Conservation (phyloP, 2,888 invertebrate genomes). For the Clitarchus hookeri region DNA sequence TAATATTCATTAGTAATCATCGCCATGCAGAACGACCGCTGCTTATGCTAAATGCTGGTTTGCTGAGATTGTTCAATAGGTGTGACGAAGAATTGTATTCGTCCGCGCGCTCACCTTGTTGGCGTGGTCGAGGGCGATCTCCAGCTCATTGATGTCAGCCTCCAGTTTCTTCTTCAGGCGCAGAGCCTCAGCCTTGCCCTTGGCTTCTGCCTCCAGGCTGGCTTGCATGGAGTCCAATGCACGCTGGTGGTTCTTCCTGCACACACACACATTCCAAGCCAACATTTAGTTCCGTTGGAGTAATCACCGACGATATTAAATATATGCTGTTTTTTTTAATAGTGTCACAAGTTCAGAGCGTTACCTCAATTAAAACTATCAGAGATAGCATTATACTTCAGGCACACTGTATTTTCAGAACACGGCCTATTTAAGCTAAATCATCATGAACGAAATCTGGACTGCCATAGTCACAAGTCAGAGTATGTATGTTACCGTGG, state of each 20-base stretch:
- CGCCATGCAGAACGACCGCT: too few species aligned
- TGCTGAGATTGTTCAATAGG: too few species aligned
- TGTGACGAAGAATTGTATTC: too few species aligned
- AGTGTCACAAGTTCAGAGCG: not conserved
- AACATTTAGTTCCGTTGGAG: not conserved
- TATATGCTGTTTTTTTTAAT: not conserved
- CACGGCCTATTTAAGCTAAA: not conserved
- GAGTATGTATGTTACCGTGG: too few species aligned
- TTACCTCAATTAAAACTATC: not conserved
- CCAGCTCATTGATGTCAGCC: constrained; percentile 99
- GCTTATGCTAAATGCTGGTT: too few species aligned
- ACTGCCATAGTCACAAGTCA: too few species aligned
- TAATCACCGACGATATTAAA: not conserved
- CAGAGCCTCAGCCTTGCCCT: constrained; percentile 99
- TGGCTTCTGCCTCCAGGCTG: constrained; percentile 98
- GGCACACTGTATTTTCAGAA: too few species aligned
- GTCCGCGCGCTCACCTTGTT: constrained; percentile 70
- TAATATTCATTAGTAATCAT: too few species aligned
- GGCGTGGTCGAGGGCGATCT: constrained; percentile 98
- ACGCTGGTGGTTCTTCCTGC: constrained; percentile 98
- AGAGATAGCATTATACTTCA: not conserved
- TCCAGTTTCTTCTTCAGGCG: constrained; percentile 99
- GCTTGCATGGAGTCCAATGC: constrained; percentile 99
- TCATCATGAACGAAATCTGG: not conserved
- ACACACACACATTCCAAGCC: not conserved